phyloP scores from a whole-genome alignment of 2,113 vertebrate genomes.

The Proterorhinus semilunaris region DNA sequence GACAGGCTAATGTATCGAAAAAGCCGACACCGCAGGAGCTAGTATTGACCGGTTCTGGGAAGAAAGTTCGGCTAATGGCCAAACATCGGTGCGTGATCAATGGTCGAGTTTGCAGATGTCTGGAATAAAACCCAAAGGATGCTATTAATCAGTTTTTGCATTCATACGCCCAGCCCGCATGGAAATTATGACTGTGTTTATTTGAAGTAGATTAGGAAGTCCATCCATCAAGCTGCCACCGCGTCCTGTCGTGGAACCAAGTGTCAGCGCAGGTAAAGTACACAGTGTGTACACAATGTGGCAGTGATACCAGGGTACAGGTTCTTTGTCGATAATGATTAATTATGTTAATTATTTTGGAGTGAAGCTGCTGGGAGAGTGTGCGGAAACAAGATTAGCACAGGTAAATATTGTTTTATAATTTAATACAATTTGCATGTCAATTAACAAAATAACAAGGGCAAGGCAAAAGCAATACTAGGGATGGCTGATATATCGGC shows the following conservation, averaged over 20 bases:
- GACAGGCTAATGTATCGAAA: conserved; percentile 1
- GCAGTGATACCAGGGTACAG: neutral
- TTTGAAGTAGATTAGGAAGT: conserved; percentile 64
- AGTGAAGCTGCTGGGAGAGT: neutral
- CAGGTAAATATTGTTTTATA: neutral
- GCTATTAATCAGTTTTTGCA: conserved; percentile 48
- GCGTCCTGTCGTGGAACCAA: conserved; percentile 13
- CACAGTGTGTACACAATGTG: neutral
- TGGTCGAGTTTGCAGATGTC: conserved; percentile 9
- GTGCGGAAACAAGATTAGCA: neutral
- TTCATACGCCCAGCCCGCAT: conserved; percentile 41
- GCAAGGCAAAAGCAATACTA: neutral
- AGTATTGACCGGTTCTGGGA: conserved; percentile 9
- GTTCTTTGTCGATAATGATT: conserved; percentile 7
- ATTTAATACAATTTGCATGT: neutral
- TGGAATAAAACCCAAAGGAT: conserved; percentile 32
- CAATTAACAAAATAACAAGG: neutral
- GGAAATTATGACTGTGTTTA: conserved; percentile 49
- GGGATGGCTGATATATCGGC: too few relatives aligned
- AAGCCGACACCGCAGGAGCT: neutral
- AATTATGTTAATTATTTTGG: conserved; percentile 2
- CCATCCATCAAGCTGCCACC: conserved; percentile 62
- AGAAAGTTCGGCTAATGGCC: conserved; percentile 10
- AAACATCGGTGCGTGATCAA: neutral
- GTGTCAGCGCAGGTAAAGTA: conserved; percentile 18